A percentile compares a stretch with the other conserved stretches of the same genome.
These are phyloP conservation scores for Phodopus roborovskii DNA, from an alignment of 2,113 vertebrate genomes.

Conservation along the genomic window DNA sequence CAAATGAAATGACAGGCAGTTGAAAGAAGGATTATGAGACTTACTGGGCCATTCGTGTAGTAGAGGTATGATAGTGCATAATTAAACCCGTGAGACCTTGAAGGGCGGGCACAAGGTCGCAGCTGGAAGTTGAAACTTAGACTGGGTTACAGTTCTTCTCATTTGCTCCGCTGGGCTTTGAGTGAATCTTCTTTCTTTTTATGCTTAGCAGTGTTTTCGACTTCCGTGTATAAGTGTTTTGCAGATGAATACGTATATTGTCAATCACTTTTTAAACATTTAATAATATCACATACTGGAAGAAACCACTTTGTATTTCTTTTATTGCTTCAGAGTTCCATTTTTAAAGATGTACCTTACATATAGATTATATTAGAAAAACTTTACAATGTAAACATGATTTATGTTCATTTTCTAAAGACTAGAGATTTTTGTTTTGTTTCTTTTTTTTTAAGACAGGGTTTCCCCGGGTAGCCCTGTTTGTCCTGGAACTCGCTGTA, in stretches of 20 bases:
- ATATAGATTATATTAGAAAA: conserved; percentile 62
- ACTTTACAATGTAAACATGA: conserved; percentile 22
- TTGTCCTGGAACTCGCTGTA: background rate
- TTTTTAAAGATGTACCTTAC: conserved; percentile 45
- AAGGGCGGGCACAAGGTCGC: background rate
- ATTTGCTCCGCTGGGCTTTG: background rate
- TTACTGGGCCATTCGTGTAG: conserved; percentile 29
- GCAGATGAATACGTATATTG: background rate
- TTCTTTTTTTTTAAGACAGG: background rate
- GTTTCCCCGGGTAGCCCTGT: background rate
- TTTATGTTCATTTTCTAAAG: conserved; percentile 45
- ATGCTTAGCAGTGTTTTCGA: conserved; percentile 17
- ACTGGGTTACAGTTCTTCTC: background rate
- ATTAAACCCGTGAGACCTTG: conserved; percentile 57
- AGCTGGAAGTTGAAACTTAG: background rate
- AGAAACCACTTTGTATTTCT: conserved; percentile 1
- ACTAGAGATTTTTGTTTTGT: background rate
- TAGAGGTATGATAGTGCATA: conserved; percentile 5
- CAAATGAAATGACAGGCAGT: conserved; percentile 70
- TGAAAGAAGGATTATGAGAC: conserved; percentile 60
- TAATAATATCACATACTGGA: background rate
- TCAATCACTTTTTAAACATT: background rate
- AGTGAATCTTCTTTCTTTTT: conserved; percentile 38
- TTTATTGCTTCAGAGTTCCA: conserved; percentile 40
- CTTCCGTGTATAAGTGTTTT: conserved; percentile 13